Percentiles rank a stretch among this genome's conserved stretches.
Evolutionary conservation across 2,888 invertebrate species (phyloP).

Genomic region (Danaus chrysippus): DNA sequence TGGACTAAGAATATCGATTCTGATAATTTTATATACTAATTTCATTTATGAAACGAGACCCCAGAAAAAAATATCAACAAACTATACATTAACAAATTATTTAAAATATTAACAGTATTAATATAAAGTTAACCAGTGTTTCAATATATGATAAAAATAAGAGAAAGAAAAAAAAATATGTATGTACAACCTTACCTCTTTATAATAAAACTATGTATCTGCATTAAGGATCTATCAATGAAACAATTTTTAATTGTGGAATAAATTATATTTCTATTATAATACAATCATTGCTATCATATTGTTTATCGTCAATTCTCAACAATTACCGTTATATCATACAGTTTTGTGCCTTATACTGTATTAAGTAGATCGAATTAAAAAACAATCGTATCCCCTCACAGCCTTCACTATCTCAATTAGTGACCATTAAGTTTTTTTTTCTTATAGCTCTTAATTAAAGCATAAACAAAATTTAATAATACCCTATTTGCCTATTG

Average conservation of each 20-base stretch:
- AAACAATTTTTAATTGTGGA: conserved; percentile 45
- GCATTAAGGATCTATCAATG: conserved; percentile 9
- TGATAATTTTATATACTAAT: too few species aligned
- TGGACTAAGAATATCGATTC: too few species aligned
- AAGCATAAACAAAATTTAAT: conserved; percentile 33
- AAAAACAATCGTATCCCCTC: conserved; percentile 46
- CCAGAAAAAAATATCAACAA: too few species aligned
- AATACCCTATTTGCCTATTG: conserved; percentile 28
- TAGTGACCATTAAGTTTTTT: conserved; percentile 31
- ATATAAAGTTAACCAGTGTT: too few species aligned
- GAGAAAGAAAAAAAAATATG: too few species aligned
- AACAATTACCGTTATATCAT: conserved; percentile 62
- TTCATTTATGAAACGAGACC: too few species aligned
- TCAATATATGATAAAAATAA: too few species aligned
- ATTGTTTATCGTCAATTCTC: conserved; percentile 69
- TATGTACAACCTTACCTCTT: too few species aligned
- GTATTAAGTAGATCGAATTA: conserved; percentile 37
- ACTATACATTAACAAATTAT: too few species aligned
- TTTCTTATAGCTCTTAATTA: conserved; percentile 30
- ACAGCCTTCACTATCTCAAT: conserved; percentile 41
- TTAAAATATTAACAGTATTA: too few species aligned
- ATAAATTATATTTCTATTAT: conserved; percentile 76
- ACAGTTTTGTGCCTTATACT: conserved; percentile 67
- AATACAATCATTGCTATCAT: conserved; percentile 60
- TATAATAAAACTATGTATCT: too few species aligned